Evolutionary conservation across 2,113 vertebrate species (phyloP).

Genomic region (Macrotus californicus): DNA sequence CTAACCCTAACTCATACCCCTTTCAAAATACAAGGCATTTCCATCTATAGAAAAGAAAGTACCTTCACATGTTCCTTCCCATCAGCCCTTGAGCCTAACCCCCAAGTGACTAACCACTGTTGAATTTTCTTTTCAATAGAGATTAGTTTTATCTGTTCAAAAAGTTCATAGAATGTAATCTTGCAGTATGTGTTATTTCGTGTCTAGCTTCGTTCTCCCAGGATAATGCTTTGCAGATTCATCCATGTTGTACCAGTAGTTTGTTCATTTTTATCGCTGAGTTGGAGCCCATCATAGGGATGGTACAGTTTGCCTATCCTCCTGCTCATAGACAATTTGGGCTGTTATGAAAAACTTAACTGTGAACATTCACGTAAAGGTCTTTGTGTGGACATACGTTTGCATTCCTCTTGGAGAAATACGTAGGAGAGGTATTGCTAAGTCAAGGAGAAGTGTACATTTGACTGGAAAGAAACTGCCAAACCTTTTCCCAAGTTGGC

Average conservation of each 20-base stretch:
- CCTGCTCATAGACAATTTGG: not conserved
- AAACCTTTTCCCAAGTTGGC: not conserved
- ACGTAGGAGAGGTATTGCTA: not conserved
- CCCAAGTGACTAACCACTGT: not conserved
- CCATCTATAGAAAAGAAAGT: not conserved
- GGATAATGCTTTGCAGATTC: not conserved
- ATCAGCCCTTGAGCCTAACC: not conserved
- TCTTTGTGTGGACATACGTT: not conserved
- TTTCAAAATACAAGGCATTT: not conserved
- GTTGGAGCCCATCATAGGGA: not conserved
- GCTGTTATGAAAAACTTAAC: not conserved
- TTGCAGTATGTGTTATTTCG: not conserved
- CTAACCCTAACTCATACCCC: not conserved
- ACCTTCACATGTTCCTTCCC: not conserved
- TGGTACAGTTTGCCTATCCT: not conserved
- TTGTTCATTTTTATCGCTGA: not conserved
- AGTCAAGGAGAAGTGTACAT: not conserved
- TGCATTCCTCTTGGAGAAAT: not conserved
- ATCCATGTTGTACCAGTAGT: not conserved
- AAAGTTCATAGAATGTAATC: not conserved
- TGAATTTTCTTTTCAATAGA: not conserved
- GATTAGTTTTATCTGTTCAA: not conserved
- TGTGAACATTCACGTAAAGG: not conserved
- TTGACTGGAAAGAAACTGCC: not conserved
- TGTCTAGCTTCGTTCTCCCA: not conserved